Evolutionary conservation across 1,140 invertebrate species (phyloP).

Genomic region (Anastatus disparis): DNA sequence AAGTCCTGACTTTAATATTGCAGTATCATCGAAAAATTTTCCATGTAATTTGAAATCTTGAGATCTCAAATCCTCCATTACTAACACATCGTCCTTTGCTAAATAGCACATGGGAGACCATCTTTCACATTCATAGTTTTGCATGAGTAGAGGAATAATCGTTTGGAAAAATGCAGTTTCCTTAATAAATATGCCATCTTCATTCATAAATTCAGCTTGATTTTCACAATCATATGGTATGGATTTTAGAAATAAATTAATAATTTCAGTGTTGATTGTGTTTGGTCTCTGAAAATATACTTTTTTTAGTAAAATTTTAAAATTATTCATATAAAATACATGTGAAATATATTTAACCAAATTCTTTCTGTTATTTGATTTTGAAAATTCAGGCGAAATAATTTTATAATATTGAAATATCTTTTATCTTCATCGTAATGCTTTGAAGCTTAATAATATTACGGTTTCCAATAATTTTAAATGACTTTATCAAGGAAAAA

Average conservation of each 20-base stretch:
- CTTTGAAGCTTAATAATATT: no score
- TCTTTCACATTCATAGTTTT: background rate
- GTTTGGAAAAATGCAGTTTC: background rate
- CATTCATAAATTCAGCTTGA: slow-evolving; percentile 34
- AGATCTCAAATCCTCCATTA: background rate
- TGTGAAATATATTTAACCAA: no score
- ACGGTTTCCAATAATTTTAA: background rate
- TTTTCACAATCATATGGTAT: background rate
- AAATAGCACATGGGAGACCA: background rate
- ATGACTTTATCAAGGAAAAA: slow-evolving; percentile 32
- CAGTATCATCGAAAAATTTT: background rate
- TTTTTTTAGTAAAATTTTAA: background rate
- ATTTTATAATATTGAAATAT: no score
- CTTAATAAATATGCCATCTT: background rate
- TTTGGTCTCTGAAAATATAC: slow-evolving; percentile 18
- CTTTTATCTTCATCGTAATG: no score
- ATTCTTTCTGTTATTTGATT: no score
- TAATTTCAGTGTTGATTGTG: no score
- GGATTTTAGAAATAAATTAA: background rate
- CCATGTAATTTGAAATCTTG: slow-evolving; percentile 43
- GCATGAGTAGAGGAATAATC: background rate
- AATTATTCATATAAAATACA: no score
- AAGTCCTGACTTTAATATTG: background rate
- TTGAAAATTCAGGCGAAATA: no score
- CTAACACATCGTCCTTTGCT: background rate